Conservation (phyloP, 2,113 vertebrate genomes). For the Syngnathus scovelli region DNA sequence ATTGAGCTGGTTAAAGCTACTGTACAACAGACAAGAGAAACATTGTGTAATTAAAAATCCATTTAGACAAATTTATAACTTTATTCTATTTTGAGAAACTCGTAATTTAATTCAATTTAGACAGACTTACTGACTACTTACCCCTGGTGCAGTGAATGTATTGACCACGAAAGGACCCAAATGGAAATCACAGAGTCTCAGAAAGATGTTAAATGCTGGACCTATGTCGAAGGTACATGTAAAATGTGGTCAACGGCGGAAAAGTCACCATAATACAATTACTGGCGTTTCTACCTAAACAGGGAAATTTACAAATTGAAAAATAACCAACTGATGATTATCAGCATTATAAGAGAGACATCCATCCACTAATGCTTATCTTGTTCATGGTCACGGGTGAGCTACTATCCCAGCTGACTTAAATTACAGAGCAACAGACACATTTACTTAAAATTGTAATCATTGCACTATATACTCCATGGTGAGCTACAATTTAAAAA, state of each 20-base stretch:
- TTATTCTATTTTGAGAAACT: neutral
- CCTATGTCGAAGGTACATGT: constrained; percentile 52
- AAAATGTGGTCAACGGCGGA: neutral
- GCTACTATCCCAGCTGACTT: neutral
- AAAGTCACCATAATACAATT: neutral
- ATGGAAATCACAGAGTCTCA: constrained; percentile 74
- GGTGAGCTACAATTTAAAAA: too few relatives aligned
- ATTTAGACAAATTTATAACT: neutral
- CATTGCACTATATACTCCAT: too few relatives aligned
- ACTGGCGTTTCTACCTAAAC: neutral
- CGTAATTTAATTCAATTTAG: neutral
- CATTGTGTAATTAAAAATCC: neutral
- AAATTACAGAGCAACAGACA: too few relatives aligned
- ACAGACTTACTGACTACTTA: constrained; percentile 44
- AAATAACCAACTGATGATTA: neutral
- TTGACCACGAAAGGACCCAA: constrained; percentile 75
- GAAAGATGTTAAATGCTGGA: constrained; percentile 79
- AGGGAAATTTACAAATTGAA: neutral
- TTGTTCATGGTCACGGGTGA: neutral
- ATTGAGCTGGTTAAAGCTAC: too few relatives aligned
- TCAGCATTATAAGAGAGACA: neutral
- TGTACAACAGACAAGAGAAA: neutral
- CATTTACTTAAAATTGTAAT: too few relatives aligned
- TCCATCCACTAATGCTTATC: neutral
- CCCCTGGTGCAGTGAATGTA: constrained; percentile 79